Conservation (phyloP, 2,797 vertebrate genomes). For the Periophthalmus magnuspinnatus region DNA sequence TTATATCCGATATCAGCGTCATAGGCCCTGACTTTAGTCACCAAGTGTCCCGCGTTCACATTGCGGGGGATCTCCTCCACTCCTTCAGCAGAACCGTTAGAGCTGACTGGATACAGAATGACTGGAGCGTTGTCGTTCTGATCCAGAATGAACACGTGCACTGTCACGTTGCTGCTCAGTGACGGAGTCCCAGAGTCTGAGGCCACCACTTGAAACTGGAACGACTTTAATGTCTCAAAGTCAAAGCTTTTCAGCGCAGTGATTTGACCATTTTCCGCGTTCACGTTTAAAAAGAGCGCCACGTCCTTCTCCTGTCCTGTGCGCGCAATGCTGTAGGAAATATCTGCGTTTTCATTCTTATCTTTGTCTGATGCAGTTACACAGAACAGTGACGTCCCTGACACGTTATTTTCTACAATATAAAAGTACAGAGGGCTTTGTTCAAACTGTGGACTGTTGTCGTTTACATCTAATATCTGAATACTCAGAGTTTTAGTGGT, state of each 20-base stretch:
- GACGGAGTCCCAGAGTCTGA: slow-evolving; percentile 56
- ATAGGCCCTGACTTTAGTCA: slow-evolving; percentile 40
- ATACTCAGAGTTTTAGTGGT: slow-evolving; percentile 55
- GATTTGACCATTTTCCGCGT: slow-evolving; percentile 48
- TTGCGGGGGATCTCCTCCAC: slow-evolving; percentile 13
- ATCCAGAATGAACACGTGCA: slow-evolving; percentile 72
- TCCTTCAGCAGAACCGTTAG: slow-evolving; percentile 13
- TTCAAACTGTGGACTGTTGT: slow-evolving; percentile 66
- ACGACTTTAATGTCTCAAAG: slow-evolving; percentile 58
- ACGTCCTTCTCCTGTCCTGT: slow-evolving; percentile 23
- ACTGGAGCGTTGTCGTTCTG: slow-evolving; percentile 6
- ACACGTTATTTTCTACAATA: slow-evolving; percentile 71
- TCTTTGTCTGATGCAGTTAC: slow-evolving; percentile 81
- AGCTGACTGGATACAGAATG: slow-evolving; percentile 16
- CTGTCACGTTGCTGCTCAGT: slow-evolving; percentile 60
- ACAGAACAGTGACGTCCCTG: slow-evolving; percentile 50
- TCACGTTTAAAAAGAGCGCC: slow-evolving; percentile 45
- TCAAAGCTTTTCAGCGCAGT: slow-evolving; percentile 44
- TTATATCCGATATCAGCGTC: slow-evolving; percentile 50
- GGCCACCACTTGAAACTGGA: slow-evolving; percentile 55
- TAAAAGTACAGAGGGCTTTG: slow-evolving; percentile 66
- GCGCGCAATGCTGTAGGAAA: slow-evolving; percentile 75
- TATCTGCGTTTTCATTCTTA: slow-evolving; percentile 77
- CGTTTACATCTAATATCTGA: slow-evolving; percentile 73
- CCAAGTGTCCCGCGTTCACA: slow-evolving; percentile 19